Evolutionary conservation across 2,888 invertebrate species (phyloP), one percentile per base, ranked within the genome.

Genomic region (Syrphus vitripennis): DNA sequence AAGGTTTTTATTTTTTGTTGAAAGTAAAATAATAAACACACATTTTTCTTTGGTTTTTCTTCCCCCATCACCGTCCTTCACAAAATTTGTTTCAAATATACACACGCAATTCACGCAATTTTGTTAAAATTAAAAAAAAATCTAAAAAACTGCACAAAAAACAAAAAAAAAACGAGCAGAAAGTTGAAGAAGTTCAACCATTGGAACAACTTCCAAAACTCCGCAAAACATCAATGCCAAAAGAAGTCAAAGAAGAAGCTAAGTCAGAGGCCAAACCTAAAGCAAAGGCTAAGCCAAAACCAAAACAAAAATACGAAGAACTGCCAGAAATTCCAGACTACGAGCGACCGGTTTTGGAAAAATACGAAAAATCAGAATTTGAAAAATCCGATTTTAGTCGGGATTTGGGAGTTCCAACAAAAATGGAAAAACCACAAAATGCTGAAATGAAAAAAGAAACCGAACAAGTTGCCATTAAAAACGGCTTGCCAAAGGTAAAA

Each of bases 301-400:
- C 90, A 53, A 69, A 90, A n/a, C n/a, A n/a, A 0, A 95, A 94
- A 92, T 94, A 94, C 48, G 94, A 94, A 89, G 94, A 94, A 21
- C 91, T 95, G 31, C 95, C 95, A 3, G 94, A 95, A 92, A 93
- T 94, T 74, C 94, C 95, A 10, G 96, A 97, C 91, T 97, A 97
- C 90, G 96, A 96, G 37, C 94, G 96, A 88, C 95, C 96, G 2
- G 95, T 94, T 3, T 93, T 96, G 78, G 96, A 96, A 90, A 94
- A 94, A 91, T 96, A 94, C 89, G 95, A 95, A 91, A 93, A 94
- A 87, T 93, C 93, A 2, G 93, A 94, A 9, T 93, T 93, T 45
- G 93, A 93, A 55, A 93, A 93, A 12, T 93, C 88, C 2, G 91
- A 92, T 63, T 92, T 92, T 74, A 89, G 89, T 53, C 90, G 91